Evolutionary conservation across 2,113 vertebrate species (phyloP).

Genomic region (Elgaria multicarinata): DNA sequence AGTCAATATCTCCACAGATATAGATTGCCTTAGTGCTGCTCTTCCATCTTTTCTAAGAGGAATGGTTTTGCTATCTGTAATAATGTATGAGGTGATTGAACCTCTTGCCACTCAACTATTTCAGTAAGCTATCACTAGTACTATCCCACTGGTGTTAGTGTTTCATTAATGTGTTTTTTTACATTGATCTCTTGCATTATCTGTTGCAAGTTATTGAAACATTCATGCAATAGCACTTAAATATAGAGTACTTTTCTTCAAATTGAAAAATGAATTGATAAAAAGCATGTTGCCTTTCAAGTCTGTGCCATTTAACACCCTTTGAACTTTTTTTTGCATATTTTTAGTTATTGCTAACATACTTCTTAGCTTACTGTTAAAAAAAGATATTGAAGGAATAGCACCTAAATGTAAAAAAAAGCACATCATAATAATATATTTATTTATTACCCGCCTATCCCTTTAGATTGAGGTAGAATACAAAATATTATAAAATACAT

Average conservation of each 20-base stretch:
- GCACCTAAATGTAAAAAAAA: too few relatives aligned
- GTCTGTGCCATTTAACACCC: too few relatives aligned
- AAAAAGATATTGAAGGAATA: neutral
- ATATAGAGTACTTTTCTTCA: too few relatives aligned
- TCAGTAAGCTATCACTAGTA: neutral
- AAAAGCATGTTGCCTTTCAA: too few relatives aligned
- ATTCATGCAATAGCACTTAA: neutral
- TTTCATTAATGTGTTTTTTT: neutral
- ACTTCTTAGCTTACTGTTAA: too few relatives aligned
- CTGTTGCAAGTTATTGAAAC: neutral
- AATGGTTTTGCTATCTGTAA: neutral
- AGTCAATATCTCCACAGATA: neutral
- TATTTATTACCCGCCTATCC: too few relatives aligned
- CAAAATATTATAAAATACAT: too few relatives aligned
- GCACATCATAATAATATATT: too few relatives aligned
- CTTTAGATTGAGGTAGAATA: too few relatives aligned
- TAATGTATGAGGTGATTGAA: neutral
- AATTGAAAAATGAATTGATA: too few relatives aligned
- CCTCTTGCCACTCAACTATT: neutral
- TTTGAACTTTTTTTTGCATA: too few relatives aligned
- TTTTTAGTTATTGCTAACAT: neutral
- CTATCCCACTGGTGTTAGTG: neutral
- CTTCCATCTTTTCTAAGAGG: neutral
- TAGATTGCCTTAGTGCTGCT: neutral
- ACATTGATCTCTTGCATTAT: neutral